Base-by-base conservation (phyloP, 1,140 invertebrate genomes). In the Bombus superbus region DNA sequence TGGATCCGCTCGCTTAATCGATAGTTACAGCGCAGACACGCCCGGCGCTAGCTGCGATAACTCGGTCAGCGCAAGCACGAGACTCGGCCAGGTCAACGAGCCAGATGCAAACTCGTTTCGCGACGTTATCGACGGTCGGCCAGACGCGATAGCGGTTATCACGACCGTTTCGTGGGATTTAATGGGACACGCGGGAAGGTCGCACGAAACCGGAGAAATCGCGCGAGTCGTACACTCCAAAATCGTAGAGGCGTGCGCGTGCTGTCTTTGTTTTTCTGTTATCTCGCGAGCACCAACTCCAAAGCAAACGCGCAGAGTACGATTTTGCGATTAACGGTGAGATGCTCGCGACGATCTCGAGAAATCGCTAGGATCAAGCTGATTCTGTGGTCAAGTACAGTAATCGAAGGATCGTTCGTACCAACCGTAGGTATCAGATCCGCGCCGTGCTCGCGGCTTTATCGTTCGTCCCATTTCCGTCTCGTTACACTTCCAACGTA, bases 11-110 rank as follows among this genome's bases (percentile, higher is more conserved):
- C 57, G 82, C 78, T 86, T 90, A 90, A 90, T 90, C 89, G 86
- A 89, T 90, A 90, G 86, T 89, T 82, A 81, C 76, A 80, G 78
- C 88, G 81, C 71, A 71, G 89, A 88, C 89, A 89, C 88, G 88
- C 88, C 88, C 89, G 86, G 66, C 88, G 82, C 83, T 89, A 74
- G 86, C 74, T 81, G 53, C 77, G 83, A 90, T 90, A 90, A 90
- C 89, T 66, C 82, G 66, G 75, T 59, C 86, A 82, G 53, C 89
- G 75, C 47, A 82, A 38, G 69, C 10, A 22, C 66, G 86, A 59
- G 53, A 69, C 76, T 18, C 32, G n/a, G 71, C 18, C 35, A 9
- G 71, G 32, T 18, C 68, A 66, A 28, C 57, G 75, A 35, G 57
- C 38, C 62, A 71, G 74, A 76, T 83, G 81, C 73, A 59, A 68